These are phyloP conservation scores for Diphyllodes magnificus DNA, from an alignment of 2,113 vertebrate genomes.

Conservation along the genomic window DNA sequence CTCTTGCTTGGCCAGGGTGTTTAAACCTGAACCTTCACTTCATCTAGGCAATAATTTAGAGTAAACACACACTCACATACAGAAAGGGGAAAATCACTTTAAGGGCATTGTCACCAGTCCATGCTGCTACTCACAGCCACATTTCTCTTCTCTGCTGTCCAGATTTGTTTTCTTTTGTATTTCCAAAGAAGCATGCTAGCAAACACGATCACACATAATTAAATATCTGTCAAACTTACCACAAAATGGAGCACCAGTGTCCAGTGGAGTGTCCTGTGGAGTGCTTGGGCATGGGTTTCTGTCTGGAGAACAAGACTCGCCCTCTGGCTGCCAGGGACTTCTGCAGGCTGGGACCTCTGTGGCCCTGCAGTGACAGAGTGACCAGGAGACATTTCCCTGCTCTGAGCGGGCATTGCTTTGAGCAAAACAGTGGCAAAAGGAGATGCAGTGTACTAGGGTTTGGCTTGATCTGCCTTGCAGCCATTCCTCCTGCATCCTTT, in stretches of 20 bases:
- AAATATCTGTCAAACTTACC: slow-evolving; percentile 61
- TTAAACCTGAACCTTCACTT: not conserved
- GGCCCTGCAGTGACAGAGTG: not conserved
- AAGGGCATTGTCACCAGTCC: not conserved
- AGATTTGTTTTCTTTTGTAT: not conserved
- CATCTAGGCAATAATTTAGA: not conserved
- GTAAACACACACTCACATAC: not conserved
- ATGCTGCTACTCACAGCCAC: not conserved
- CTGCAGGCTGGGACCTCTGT: not conserved
- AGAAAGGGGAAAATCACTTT: not conserved
- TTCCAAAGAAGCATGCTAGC: not conserved
- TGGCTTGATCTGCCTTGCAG: not conserved
- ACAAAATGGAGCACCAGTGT: slow-evolving; percentile 25
- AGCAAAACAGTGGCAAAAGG: not conserved
- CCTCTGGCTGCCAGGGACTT: not conserved
- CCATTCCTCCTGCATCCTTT: not conserved
- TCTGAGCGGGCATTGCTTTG: not conserved
- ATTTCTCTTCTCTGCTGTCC: not conserved
- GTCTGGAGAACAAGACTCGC: not conserved
- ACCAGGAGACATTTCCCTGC: not conserved
- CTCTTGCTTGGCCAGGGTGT: not conserved
- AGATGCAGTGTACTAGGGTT: not conserved
- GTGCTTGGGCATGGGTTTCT: not conserved
- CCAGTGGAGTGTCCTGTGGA: slow-evolving; percentile 16
- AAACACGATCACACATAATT: slow-evolving; percentile 29